These are phyloP conservation scores for Ophraella communa DNA, from an alignment of 2,888 invertebrate species.

Conservation along the genomic window DNA sequence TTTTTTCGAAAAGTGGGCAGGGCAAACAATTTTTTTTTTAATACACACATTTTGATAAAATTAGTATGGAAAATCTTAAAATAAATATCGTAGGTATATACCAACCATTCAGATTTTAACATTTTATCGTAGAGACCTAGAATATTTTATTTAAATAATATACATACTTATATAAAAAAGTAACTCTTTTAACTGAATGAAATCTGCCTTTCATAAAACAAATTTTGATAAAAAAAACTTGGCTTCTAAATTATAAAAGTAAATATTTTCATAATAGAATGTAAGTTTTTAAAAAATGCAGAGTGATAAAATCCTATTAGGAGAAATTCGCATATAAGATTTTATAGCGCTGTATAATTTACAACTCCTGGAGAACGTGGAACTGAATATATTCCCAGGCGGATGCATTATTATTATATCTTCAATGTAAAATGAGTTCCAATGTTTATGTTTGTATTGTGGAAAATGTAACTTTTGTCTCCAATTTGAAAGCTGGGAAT, in stretches of 20 bases:
- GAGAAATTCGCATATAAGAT: conserved; percentile 14
- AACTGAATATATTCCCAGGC: conserved; percentile 10
- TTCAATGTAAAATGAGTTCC: conserved; percentile 14
- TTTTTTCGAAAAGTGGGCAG: no score
- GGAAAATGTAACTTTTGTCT: not conserved
- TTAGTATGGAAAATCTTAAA: no score
- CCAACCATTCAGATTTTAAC: no score
- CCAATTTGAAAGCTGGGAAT: conserved; percentile 10
- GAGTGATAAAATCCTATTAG: conserved; percentile 14
- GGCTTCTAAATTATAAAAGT: conserved; percentile 23
- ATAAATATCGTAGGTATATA: no score
- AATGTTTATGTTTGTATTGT: conserved; percentile 10
- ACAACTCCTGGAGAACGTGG: conserved; percentile 16
- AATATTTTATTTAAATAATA: not conserved
- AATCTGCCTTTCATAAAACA: conserved; percentile 22
- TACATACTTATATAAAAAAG: not conserved
- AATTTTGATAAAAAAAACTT: conserved; percentile 18
- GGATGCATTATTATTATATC: not conserved
- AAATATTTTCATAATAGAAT: conserved; percentile 25
- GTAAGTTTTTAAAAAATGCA: conserved; percentile 23
- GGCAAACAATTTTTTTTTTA: no score
- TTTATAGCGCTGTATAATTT: conserved; percentile 18
- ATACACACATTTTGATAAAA: no score
- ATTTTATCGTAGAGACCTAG: no score
- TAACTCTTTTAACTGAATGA: conserved; percentile 12